Evolutionary conservation across 2,797 vertebrate species (phyloP), one percentile per base, ranked within the genome.

Genomic region (Poecile montanus): DNA sequence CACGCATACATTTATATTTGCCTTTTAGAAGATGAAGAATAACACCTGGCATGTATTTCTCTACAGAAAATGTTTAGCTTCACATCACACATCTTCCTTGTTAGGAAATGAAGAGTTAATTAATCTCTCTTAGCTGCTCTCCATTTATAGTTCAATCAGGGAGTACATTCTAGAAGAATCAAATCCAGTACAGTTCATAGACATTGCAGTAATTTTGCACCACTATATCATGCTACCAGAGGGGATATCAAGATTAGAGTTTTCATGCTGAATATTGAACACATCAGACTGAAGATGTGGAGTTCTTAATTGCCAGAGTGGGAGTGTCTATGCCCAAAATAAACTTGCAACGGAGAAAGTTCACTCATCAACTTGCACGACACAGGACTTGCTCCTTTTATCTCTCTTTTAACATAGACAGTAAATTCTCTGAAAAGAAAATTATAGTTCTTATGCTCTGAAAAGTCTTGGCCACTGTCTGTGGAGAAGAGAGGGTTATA

Each of bases 51-150:
- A 36, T 65, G 19, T 61, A 51, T 88, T 90, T 81, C 58, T 86
- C 54, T 47, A 65, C 48, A 65, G 51, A 89, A 93, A 83, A 80
- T 58, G 12, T 95, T 95, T 84, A 92, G 58, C 61, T 77, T 93
- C 62, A 66, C 48, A 84, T 90, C 45, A 75, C 62, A 94, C 13
- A 78, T 68, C 66, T 66, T 93, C 44, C 77, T 91, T 75, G 10
- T 86, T 88, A 95, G 73, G 60, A 93, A 94, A 78, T 75, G 30
- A 94, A 95, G 95, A 86, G 76, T 92, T 93, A 94, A 95, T 93
- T 95, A 86, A 86, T 93, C 62, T 94, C 74, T 93, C 40, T 91
- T 94, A 84, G 73, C 29, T 88, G 29, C 20, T 94, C 65, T 88
- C 73, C 85, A 84, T 84, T 95, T 96, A 86, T 68, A 94, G 91